Evolutionary conservation across 2,888 invertebrate genomes (phyloP).

Genomic region (Zaprionus obscuricornis): DNA sequence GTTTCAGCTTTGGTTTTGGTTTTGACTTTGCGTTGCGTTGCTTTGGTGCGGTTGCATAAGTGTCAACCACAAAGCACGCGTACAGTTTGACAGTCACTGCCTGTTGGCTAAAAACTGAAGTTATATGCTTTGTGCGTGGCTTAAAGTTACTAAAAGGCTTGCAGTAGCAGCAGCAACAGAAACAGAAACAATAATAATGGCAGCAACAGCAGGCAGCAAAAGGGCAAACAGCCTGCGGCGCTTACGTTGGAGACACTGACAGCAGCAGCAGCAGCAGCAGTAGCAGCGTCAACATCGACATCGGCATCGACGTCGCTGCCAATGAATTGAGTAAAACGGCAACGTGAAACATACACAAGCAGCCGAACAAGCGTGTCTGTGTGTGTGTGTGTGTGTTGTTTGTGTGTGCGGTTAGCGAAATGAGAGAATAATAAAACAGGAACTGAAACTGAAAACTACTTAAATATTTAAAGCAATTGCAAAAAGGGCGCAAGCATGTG

Average conservation of each 20-base stretch:
- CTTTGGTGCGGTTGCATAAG: constrained; percentile 64
- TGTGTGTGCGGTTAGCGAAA: constrained; percentile 50
- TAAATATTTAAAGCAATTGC: constrained; percentile 73
- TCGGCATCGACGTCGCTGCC: constrained; percentile 19
- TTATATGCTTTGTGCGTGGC: constrained; percentile 34
- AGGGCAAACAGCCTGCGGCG: constrained; percentile 30
- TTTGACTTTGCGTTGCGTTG: not conserved
- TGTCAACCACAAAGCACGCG: constrained; percentile 60
- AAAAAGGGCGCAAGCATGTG: constrained; percentile 21
- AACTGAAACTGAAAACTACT: constrained; percentile 61
- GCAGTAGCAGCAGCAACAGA: constrained; percentile 10
- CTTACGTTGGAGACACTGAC: constrained; percentile 19
- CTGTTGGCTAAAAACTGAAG: constrained; percentile 12
- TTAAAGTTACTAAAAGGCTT: constrained; percentile 35
- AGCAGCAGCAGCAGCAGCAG: not conserved
- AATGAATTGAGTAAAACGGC: constrained; percentile 29
- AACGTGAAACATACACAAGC: constrained; percentile 26
- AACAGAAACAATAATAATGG: not conserved
- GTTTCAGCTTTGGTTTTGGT: not conserved
- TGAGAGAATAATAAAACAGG: constrained; percentile 60
- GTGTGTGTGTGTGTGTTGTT: constrained; percentile 15
- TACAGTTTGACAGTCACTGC: constrained; percentile 56
- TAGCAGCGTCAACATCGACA: constrained; percentile 15
- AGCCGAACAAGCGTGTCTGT: constrained; percentile 1
- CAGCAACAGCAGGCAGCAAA: constrained; percentile 10